Evolutionary conservation across 2,113 vertebrate species (phyloP).

Genomic region (Mus pahari): DNA sequence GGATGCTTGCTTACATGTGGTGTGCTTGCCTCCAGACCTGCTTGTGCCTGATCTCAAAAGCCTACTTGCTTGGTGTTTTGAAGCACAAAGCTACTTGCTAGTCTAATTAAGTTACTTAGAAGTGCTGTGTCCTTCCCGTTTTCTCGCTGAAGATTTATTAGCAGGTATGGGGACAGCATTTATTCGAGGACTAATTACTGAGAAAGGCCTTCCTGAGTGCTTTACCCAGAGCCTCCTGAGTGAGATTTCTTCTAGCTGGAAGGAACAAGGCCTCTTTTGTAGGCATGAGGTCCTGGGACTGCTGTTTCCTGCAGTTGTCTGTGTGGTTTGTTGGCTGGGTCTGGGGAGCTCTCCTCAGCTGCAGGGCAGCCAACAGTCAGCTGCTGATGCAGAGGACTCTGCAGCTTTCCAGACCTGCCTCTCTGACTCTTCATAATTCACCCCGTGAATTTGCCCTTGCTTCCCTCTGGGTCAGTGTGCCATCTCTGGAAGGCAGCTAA

Average conservation of each 20-base stretch:
- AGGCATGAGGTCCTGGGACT: background rate
- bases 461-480: background rate
- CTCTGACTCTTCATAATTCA: background rate
- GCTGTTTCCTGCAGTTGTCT: background rate
- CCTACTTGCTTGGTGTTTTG: background rate
- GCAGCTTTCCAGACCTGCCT: background rate
- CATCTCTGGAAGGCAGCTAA: background rate
- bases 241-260: background rate
- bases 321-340: background rate
- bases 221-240: background rate
- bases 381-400: background rate
- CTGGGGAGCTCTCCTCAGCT: background rate
- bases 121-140: background rate
- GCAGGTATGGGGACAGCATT: background rate
- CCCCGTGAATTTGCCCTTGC: background rate
- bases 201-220: background rate
- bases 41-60: background rate
- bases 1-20: background rate
- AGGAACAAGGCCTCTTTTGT: background rate
- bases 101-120: constrained; percentile 32
- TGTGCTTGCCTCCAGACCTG: background rate
- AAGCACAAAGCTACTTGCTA: background rate
- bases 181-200: constrained; percentile 19
- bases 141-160: constrained; percentile 29
- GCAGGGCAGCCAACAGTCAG: background rate